phyloP scores from a whole-genome alignment of 2,888 invertebrate genomes.

The Cheilosia scutellata region DNA sequence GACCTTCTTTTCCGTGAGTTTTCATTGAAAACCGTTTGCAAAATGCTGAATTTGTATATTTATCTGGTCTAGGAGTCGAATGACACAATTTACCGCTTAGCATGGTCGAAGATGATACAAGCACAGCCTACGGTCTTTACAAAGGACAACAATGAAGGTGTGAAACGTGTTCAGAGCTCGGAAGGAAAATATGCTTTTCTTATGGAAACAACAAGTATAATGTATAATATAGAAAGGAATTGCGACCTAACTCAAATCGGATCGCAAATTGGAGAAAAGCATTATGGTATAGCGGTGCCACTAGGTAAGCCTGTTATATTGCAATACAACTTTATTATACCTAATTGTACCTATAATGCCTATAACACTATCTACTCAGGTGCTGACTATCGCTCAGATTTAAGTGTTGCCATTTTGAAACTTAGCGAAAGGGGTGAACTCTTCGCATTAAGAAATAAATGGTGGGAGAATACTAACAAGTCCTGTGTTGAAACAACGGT shows the following conservation, averaged over 20 bases:
- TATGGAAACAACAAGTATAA: conserved; percentile 97
- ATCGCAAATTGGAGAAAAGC: conserved; percentile 93
- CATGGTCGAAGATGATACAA: conserved; percentile 95
- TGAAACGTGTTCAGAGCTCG: conserved; percentile 90
- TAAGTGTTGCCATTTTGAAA: conserved; percentile 94
- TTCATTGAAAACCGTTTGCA: background rate
- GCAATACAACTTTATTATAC: background rate
- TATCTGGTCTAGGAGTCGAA: conserved; percentile 88
- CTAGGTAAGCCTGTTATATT: conserved; percentile 87
- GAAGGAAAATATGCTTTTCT: conserved; percentile 95
- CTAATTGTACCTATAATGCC: too few species aligned
- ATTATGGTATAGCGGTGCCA: conserved; percentile 96
- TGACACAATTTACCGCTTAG: conserved; percentile 92
- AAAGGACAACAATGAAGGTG: conserved; percentile 91
- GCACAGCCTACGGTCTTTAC: conserved; percentile 93
- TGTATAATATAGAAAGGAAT: conserved; percentile 93
- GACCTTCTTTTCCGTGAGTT: conserved; percentile 92
- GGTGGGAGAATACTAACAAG: conserved; percentile 92
- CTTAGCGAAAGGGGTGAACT: conserved; percentile 95
- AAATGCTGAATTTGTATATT: conserved; percentile 4
- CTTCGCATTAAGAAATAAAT: conserved; percentile 92
- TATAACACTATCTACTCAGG: conserved; percentile 85
- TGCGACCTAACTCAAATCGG: conserved; percentile 93
- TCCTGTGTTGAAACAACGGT: conserved; percentile 77
- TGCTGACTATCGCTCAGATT: conserved; percentile 90